These are phyloP conservation scores for Drosophila robusta DNA, from an alignment of 2,888 invertebrate species.

Conservation along the genomic window DNA sequence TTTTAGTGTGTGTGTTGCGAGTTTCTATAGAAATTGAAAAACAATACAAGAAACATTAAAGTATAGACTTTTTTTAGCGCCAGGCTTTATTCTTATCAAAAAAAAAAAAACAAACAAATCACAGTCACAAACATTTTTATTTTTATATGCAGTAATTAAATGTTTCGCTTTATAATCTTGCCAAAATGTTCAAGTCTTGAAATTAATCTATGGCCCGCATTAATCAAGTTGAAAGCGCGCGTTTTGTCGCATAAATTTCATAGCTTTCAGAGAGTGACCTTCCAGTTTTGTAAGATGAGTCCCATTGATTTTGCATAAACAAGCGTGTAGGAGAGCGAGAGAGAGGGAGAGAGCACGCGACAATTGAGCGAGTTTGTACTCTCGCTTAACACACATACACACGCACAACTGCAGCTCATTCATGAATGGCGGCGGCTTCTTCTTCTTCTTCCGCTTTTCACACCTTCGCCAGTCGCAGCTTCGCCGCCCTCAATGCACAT, in stretches of 20 bases:
- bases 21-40: slow-evolving; percentile 19
- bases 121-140: neutral
- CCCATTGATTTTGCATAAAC: slow-evolving; percentile 64
- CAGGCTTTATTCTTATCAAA: slow-evolving; percentile 7
- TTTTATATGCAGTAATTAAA: neutral
- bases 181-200: slow-evolving; percentile 5
- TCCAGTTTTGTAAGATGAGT: slow-evolving; percentile 24
- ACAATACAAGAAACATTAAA: slow-evolving; percentile 13
- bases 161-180: neutral
- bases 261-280: slow-evolving; percentile 52
- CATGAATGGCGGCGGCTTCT: slow-evolving; percentile 61
- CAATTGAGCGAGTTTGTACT: neutral
- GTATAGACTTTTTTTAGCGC: neutral
- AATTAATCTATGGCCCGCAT: slow-evolving; percentile 19
- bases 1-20: slow-evolving; percentile 5
- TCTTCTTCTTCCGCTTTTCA: slow-evolving; percentile 65
- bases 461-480: slow-evolving; percentile 45
- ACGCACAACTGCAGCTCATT: slow-evolving; percentile 57
- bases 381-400: slow-evolving; percentile 17
- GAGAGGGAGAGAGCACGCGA: slow-evolving; percentile 1
- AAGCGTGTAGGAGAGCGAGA: slow-evolving; percentile 2
- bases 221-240: slow-evolving; percentile 47
- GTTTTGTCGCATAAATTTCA: slow-evolving; percentile 41
- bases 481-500: slow-evolving; percentile 25
- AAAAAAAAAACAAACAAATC: no score